Evolutionary conservation across 1,140 invertebrate species (phyloP).

Genomic region (Bicyclus anynana): DNA sequence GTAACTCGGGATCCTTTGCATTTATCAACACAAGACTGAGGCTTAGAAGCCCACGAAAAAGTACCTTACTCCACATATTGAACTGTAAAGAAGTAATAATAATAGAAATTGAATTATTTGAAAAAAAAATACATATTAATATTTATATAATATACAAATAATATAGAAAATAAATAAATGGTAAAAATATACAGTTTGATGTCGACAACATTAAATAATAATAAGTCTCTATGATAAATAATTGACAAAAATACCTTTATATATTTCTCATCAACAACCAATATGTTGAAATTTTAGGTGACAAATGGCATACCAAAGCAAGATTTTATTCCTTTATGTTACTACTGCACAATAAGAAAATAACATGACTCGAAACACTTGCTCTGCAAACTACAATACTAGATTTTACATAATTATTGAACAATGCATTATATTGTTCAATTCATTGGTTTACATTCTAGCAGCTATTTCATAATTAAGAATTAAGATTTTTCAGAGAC

Average conservation of each 20-base stretch:
- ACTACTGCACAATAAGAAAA: background rate
- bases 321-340: background rate
- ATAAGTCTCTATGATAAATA: background rate
- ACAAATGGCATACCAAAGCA: background rate
- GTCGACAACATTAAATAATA: too few species aligned
- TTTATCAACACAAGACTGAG: conserved; percentile 5
- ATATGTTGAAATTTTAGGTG: background rate
- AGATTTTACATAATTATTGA: background rate
- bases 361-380: background rate
- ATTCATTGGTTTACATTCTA: too few species aligned
- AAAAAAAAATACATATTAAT: too few species aligned
- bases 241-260: background rate
- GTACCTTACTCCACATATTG: conserved; percentile 10
- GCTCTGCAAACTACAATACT: background rate
- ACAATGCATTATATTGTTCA: background rate
- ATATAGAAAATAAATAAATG: too few species aligned
- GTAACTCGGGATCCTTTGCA: conserved; percentile 41
- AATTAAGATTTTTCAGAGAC: too few species aligned
- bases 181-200: too few species aligned
- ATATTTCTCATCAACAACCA: background rate
- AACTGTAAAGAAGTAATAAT: conserved; percentile 10
- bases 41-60: conserved; percentile 4
- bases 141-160: too few species aligned
- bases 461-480: too few species aligned
- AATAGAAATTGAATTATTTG: background rate